phyloP scores from a whole-genome alignment of 2,888 invertebrate genomes.

The Euclidia mi region DNA sequence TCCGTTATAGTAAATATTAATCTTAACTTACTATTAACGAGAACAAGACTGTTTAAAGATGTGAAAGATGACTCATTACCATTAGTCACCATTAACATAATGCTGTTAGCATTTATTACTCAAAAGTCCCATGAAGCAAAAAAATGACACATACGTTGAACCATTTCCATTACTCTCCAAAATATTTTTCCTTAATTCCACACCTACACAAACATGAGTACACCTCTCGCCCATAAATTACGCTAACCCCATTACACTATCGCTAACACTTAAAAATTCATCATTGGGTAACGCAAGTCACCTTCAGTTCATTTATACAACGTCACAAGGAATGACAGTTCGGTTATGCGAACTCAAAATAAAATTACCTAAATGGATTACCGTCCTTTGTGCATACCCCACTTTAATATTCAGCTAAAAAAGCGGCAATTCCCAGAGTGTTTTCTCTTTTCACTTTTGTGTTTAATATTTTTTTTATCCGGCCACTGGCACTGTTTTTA shows the following conservation, averaged over 20 bases:
- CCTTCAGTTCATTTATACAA: conserved; percentile 80
- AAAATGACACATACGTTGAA: background rate
- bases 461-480: conserved; percentile 27
- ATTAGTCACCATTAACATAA: too few species aligned
- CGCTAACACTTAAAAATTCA: conserved; percentile 86
- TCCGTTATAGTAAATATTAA: too few species aligned
- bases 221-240: conserved; percentile 72
- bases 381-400: conserved; percentile 54
- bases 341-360: conserved; percentile 82
- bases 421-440: conserved; percentile 41
- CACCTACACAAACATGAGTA: conserved; percentile 20
- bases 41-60: too few species aligned
- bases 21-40: too few species aligned
- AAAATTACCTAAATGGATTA: conserved; percentile 81
- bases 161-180: background rate
- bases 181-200: conserved; percentile 5
- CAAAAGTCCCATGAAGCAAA: background rate
- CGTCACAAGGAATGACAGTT: conserved; percentile 82
- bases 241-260: conserved; percentile 73
- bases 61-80: too few species aligned
- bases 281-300: conserved; percentile 83
- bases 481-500: conserved; percentile 33
- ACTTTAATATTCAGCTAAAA: conserved; percentile 55
- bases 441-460: conserved; percentile 37
- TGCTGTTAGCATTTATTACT: background rate